Evolutionary conservation across 2,888 invertebrate genomes (phyloP).

Genomic region (Drosophila pseudotakahashii): DNA sequence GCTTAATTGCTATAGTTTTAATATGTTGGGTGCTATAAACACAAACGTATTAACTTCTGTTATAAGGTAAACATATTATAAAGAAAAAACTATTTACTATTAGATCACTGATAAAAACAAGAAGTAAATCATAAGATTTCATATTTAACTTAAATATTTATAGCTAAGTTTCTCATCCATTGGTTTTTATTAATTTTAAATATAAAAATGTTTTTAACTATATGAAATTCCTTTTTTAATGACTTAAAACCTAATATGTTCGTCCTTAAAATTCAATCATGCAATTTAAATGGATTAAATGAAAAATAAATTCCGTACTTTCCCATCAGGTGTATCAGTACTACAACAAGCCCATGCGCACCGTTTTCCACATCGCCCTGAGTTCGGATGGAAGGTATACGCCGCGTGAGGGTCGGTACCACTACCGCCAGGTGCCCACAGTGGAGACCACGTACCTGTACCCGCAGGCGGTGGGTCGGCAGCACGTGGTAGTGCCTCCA

Average conservation of each 20-base stretch:
- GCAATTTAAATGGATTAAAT: too few relatives aligned
- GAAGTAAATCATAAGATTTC: not conserved
- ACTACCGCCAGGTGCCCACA: slow-evolving; percentile 83
- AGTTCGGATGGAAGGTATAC: slow-evolving; percentile 86
- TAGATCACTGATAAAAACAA: not conserved
- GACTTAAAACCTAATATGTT: too few relatives aligned
- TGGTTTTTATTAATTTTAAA: too few relatives aligned
- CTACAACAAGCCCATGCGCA: slow-evolving; percentile 78
- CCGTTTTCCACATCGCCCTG: slow-evolving; percentile 84
- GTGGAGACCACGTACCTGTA: slow-evolving; percentile 87
- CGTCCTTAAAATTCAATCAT: too few relatives aligned
- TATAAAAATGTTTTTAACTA: too few relatives aligned
- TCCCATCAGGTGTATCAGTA: slow-evolving; percentile 81
- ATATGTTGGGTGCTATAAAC: not conserved
- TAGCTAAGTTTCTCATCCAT: too few relatives aligned
- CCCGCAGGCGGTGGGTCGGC: slow-evolving; percentile 83
- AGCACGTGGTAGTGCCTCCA: slow-evolving; percentile 60
- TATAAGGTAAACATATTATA: not conserved
- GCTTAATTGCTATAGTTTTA: not conserved
- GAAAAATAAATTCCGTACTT: too few relatives aligned
- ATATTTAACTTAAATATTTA: too few relatives aligned
- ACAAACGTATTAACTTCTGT: too few relatives aligned
- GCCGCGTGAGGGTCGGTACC: slow-evolving; percentile 85
- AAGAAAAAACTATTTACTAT: not conserved
- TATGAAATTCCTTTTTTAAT: too few relatives aligned